Evolutionary conservation across 1,140 invertebrate genomes (phyloP).

Genomic region (Lepeophtheirus salmonis): DNA sequence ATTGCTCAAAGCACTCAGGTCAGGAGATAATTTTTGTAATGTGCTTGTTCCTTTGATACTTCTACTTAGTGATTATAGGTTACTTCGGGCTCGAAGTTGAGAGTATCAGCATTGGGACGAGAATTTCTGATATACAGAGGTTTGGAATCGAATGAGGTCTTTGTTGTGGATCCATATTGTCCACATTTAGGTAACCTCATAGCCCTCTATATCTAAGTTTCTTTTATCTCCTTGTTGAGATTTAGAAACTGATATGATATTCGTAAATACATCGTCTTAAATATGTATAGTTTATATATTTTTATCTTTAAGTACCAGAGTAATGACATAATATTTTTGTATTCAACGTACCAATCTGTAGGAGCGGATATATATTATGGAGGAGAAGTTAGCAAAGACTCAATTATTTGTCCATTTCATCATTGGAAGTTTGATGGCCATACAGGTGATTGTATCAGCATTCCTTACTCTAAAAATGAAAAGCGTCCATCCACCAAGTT

Average conservation of each 20-base stretch:
- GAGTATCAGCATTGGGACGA: conserved; percentile 34
- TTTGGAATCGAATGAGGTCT: conserved; percentile 36
- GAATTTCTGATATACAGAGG: conserved; percentile 53
- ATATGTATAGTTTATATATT: background rate
- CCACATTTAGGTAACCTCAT: background rate
- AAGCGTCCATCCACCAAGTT: conserved; percentile 19
- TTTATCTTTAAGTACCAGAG: no score
- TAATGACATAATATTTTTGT: background rate
- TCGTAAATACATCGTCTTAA: background rate
- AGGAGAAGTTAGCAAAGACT: conserved; percentile 48
- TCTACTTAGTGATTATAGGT: conserved; percentile 7
- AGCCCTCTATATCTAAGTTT: background rate
- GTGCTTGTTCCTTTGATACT: no score
- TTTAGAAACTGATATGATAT: no score
- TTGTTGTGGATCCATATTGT: conserved; percentile 52
- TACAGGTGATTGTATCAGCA: conserved; percentile 45
- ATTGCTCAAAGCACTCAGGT: conserved; percentile 48
- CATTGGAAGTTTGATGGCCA: conserved; percentile 54
- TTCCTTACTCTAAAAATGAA: conserved; percentile 44
- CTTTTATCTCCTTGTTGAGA: no score
- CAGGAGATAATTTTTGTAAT: conserved; percentile 27
- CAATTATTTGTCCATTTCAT: conserved; percentile 73
- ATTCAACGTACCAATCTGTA: conserved; percentile 54
- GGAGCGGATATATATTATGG: conserved; percentile 63
- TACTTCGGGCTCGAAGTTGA: background rate